Conservation (phyloP, 1,140 invertebrate genomes). For the Formica selysi region DNA sequence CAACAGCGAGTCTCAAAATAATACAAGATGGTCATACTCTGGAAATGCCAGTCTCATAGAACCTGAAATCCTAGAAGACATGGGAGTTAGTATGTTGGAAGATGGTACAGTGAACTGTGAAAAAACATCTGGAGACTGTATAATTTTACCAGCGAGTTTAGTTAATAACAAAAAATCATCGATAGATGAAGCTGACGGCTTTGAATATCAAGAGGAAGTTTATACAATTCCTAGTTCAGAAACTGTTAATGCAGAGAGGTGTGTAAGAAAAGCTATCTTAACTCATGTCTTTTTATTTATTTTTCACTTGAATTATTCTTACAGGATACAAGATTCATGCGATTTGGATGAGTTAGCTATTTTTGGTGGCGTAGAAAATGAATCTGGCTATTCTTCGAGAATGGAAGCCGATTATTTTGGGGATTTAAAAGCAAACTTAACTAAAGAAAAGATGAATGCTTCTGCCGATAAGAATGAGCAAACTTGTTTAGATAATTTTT, state of each 20-base stretch:
- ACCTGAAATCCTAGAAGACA: constrained; percentile 85
- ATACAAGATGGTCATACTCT: constrained; percentile 80
- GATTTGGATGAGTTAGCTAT: constrained; percentile 70
- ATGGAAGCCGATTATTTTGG: constrained; percentile 76
- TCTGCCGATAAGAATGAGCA: constrained; percentile 71
- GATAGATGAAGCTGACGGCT: constrained; percentile 58
- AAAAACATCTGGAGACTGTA: constrained; percentile 77
- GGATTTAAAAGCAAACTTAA: constrained; percentile 76
- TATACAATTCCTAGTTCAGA: constrained; percentile 78
- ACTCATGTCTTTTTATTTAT: neutral
- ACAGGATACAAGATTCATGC: constrained; percentile 74
- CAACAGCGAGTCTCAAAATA: constrained; percentile 72
- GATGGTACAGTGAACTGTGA: constrained; percentile 80
- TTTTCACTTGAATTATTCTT: constrained; percentile 22
- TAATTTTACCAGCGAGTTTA: constrained; percentile 73
- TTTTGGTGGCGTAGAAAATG: constrained; percentile 72
- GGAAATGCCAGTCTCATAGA: constrained; percentile 83
- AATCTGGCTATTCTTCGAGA: constrained; percentile 80
- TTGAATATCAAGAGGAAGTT: constrained; percentile 70
- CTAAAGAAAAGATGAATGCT: constrained; percentile 73
- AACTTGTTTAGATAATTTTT: constrained; percentile 78
- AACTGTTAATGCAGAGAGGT: constrained; percentile 78
- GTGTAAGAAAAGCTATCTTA: constrained; percentile 40
- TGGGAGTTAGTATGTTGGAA: constrained; percentile 85
- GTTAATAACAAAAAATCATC: constrained; percentile 68